A percentile compares a stretch with the other conserved stretches of the same genome.
Conservation (phyloP, 2,797 vertebrate genomes). For the Molossus alvarezi region DNA sequence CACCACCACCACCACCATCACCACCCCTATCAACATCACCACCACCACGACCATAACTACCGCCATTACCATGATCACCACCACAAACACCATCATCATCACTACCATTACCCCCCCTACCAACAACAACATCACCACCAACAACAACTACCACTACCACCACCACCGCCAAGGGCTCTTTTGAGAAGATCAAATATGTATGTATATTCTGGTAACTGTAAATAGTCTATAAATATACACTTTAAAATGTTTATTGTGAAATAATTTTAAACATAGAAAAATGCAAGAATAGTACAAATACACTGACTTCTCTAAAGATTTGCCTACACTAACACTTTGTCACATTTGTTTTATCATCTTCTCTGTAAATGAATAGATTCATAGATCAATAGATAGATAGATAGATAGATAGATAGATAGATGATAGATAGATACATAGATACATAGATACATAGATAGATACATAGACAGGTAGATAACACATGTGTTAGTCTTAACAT, state of each 20-base stretch:
- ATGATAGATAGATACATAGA: background rate
- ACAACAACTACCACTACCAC: no score
- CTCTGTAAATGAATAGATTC: background rate
- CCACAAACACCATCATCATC: background rate
- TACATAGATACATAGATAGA: no score
- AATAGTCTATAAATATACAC: background rate
- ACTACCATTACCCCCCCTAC: no score
- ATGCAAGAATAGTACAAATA: background rate
- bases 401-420: background rate
- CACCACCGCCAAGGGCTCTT: background rate
- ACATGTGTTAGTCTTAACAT: background rate
- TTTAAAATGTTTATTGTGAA: conserved; percentile 13
- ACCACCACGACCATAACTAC: no score
- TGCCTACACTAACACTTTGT: background rate
- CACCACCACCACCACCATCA: background rate
- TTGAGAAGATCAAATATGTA: conserved; percentile 5
- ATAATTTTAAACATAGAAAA: conserved; percentile 32
- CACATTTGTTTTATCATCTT: background rate
- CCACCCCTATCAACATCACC: no score
- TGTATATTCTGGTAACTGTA: background rate
- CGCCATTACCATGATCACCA: no score
- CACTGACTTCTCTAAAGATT: background rate
- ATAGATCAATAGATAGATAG: background rate
- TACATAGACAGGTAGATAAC: background rate
- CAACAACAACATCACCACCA: no score